A percentile compares a stretch with the other conserved stretches of the same genome.
Conservation (phyloP, 2,888 invertebrate genomes). For the Serrognathus titanus region DNA sequence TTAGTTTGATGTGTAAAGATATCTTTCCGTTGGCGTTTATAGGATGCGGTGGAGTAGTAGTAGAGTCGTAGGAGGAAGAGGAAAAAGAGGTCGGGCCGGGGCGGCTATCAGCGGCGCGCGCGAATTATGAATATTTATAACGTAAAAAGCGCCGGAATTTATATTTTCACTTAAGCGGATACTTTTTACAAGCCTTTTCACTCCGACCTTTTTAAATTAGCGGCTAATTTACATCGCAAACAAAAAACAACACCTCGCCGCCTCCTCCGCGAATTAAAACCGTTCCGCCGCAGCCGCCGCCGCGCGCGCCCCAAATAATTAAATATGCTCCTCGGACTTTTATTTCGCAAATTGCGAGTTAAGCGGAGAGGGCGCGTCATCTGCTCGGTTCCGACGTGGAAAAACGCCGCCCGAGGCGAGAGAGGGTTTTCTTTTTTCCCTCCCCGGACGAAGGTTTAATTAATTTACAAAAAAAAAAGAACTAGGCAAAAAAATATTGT, state of each 20-base stretch:
- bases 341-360: no score
- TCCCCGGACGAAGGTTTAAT: no score
- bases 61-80: background rate
- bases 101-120: background rate
- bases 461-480: no score
- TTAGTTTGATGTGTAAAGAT: no score
- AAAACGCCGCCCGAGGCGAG: no score
- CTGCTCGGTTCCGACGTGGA: conserved; percentile 10
- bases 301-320: no score
- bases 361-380: conserved; percentile 1
- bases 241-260: conserved; percentile 1
- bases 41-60: no score
- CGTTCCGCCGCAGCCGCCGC: background rate
- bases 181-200: conserved; percentile 45
- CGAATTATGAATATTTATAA: background rate
- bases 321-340: no score
- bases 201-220: conserved; percentile 43
- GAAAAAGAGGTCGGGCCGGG: background rate
- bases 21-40: no score
- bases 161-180: conserved; percentile 44
- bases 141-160: conserved; percentile 29
- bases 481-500: no score
- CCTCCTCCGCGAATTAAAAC: background rate
- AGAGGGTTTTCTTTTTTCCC: no score
- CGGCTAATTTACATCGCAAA: conserved; percentile 19